Evolutionary conservation across 2,888 invertebrate species (phyloP), one percentile per base, ranked within the genome.

Genomic region (Synergus gifuensis): DNA sequence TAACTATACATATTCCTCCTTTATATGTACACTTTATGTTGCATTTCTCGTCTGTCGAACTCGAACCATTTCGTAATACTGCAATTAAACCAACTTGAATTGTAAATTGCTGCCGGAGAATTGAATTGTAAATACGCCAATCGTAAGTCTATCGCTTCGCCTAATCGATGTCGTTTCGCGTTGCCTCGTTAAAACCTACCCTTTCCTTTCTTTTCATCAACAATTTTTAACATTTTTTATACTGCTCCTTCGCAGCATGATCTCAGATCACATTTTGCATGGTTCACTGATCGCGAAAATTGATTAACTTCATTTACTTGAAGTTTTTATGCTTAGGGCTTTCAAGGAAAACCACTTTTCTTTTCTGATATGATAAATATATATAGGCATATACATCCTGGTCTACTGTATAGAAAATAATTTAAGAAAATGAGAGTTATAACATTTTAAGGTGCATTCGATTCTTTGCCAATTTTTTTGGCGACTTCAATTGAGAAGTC

Each of bases 41-140:
- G 83, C 79, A 79, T 82, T 82, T 82, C 82, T 82, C 82, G 81
- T 54, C 46, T 76, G 76, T 66, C 44, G 42, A 66, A 66, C 66
- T 44, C 66, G n/a, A 66, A 66, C 66, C 66, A 82, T 84, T 83
- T 83, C 81, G 82, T 84, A 84, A 82, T 82, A 78, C 78, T 78
- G 76, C 82, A 84, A 84, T 81, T 83, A 82, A 81, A 83, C 11
- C 22, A 28, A 28, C 22, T 28, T 28, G 22, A 28, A 28, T 28
- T 28, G 22, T 28, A 28, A 28, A 28, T 28, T 28, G 22, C 1
- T 28, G 22, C 22, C 22, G 22, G 22, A 28, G 42, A 66, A 42
- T 44, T 66, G 66, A 66, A 66, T 66, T 66, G 44, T 66, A 44
- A 66, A 66, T 66, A 82, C 83, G 80, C 83, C 83, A 79, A 83